These are phyloP conservation scores for Tyto alba DNA, from an alignment of 2,113 vertebrate species.

Conservation along the genomic window DNA sequence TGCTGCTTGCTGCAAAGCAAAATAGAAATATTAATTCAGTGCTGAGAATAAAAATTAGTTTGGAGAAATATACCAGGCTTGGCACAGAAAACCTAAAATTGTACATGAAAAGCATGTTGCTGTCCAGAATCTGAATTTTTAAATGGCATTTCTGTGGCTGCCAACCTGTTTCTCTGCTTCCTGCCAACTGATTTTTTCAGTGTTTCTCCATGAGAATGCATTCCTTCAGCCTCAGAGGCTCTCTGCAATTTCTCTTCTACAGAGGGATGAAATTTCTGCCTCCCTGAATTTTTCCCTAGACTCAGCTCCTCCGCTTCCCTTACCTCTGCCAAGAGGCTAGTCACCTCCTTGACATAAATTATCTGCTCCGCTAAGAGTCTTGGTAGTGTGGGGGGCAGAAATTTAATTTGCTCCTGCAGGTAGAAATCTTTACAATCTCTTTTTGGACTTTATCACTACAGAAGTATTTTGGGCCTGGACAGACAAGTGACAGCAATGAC, in stretches of 20 bases:
- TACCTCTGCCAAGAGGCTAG: neutral
- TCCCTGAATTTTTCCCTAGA: neutral
- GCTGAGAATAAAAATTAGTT: neutral
- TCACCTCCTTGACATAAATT: neutral
- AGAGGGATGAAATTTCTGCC: neutral
- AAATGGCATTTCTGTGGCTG: neutral
- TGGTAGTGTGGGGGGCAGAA: neutral
- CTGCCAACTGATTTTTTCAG: neutral
- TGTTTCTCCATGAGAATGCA: neutral
- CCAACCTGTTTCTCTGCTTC: neutral
- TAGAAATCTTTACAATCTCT: neutral
- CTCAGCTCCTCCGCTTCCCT: fast-evolving
- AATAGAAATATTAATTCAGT: neutral
- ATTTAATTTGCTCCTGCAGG: neutral
- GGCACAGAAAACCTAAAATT: neutral
- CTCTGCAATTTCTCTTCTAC: neutral
- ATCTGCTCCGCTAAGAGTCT: neutral
- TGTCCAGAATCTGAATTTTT: neutral
- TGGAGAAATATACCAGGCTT: neutral
- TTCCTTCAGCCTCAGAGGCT: neutral
- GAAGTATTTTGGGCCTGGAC: neutral
- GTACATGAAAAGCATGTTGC: neutral
- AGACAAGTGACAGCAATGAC: neutral
- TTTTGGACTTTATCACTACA: neutral
- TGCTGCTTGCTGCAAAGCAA: neutral